Base-by-base conservation (phyloP, 2,113 vertebrate species). In the Nerophis lumbriciformis region DNA sequence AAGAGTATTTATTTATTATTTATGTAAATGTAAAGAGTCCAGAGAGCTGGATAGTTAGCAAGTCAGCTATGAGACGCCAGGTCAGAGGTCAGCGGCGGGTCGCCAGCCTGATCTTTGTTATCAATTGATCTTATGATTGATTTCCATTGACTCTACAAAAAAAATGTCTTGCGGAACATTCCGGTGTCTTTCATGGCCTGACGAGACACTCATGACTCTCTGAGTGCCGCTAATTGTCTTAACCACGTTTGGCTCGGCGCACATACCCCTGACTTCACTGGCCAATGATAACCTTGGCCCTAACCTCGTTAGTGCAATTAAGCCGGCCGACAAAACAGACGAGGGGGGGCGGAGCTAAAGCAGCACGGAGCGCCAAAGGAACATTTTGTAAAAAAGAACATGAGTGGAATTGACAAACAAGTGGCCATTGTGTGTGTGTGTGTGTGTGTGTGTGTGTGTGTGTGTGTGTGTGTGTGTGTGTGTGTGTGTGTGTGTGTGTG, bases 221-320 rank as follows among this genome's bases (percentile, higher is more conserved):
- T 71, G 63, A 83, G 73, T 44, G 59, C 42, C 73, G 68, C 69
- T 83, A 82, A 86, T 76, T 78, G 76, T 75, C 73, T 68, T 75
- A 79, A 84, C 77, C 58, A 62, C 37, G 37, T 77, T 77, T 79
- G 75, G 68, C 68, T 74, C 8, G 1, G 49, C 12, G 58, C 38
- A 42, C 63, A 68, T 70, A 66, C 52, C 12, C 11, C 21, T 28
- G 81, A 77, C 75, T 66, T 68, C 53, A 54, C 68, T 53, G 47
- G 65, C 39, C 15, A 58, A 65, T 48, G 59, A 73, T 72, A 74
- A 79, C 77, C 77, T 73, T 68, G 73, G 72, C 71, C 63, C 9
- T 85, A 83, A 85, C 75, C 63, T 66, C 19, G 71, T 88, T 84
- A 86, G 78, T 2, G 19, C 70, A 77, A 81, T 81, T 70, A 69